These are phyloP conservation scores for Hydropotes inermis DNA, from an alignment of 2,113 vertebrate genomes.

Conservation along the genomic window DNA sequence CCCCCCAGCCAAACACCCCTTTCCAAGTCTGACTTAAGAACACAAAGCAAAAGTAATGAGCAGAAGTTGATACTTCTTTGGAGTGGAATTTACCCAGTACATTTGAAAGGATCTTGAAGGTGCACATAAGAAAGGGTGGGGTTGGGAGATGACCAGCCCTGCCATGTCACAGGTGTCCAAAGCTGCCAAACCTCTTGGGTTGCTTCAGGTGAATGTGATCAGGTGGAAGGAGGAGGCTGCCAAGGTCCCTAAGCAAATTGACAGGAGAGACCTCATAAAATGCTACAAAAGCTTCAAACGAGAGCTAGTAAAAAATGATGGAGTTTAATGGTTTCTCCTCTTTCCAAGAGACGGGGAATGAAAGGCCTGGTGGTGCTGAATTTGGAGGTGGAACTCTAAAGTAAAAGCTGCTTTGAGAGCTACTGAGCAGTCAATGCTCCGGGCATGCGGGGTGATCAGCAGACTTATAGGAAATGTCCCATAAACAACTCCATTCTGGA, in stretches of 20 bases:
- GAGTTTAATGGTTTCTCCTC: background rate
- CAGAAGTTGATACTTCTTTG: background rate
- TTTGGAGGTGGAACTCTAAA: background rate
- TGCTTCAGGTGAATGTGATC: constrained; percentile 23
- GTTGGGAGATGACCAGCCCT: background rate
- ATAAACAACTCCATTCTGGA: background rate
- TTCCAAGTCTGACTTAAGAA: background rate
- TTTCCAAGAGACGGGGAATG: background rate
- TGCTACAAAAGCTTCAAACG: constrained; percentile 26
- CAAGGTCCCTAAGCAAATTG: background rate
- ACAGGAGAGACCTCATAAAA: constrained; percentile 48
- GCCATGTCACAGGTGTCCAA: background rate
- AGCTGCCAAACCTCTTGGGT: constrained; percentile 21
- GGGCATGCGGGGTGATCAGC: background rate
- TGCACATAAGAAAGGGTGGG: background rate
- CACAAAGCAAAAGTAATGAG: background rate
- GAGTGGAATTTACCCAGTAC: background rate
- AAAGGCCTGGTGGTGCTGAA: background rate
- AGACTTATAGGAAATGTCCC: background rate
- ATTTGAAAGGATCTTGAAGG: background rate
- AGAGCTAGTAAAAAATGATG: background rate
- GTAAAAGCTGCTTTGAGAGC: background rate
- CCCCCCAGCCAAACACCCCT: background rate
- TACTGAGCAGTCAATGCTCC: background rate
- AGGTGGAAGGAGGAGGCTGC: background rate